Conservation (phyloP, 2,888 invertebrate species). For the Ischnura elegans region DNA sequence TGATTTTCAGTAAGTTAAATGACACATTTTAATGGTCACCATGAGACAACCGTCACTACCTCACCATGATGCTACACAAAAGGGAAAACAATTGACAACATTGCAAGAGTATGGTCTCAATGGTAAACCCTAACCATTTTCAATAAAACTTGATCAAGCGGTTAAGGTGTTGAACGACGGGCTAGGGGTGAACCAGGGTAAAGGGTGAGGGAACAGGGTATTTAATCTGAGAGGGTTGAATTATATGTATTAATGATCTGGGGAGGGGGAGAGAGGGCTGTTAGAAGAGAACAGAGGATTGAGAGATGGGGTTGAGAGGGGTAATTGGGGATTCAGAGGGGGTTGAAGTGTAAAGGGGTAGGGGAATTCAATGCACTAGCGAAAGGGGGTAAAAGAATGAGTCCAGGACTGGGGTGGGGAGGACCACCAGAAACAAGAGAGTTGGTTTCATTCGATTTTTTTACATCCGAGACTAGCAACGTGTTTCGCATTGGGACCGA, state of each 20-base stretch:
- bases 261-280: not conserved
- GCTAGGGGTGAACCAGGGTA: not conserved
- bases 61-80: too few relatives aligned
- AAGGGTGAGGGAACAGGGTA: not conserved
- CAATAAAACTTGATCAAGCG: not conserved
- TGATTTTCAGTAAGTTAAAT: too few relatives aligned
- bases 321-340: constrained; percentile 50
- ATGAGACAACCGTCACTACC: too few relatives aligned
- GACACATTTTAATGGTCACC: too few relatives aligned
- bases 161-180: not conserved
- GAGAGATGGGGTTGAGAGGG: not conserved
- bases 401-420: not conserved
- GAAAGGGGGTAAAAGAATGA: not conserved
- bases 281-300: constrained; percentile 36
- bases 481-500: not conserved
- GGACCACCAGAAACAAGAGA: not conserved
- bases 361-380: not conserved
- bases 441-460: not conserved
- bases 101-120: not conserved
- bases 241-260: not conserved
- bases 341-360: not conserved
- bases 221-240: not conserved
- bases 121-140: not conserved
- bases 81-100: not conserved
- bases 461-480: not conserved